These are phyloP conservation scores for Aeoliscus strigatus DNA, from an alignment of 2,797 vertebrate species.

Conservation along the genomic window DNA sequence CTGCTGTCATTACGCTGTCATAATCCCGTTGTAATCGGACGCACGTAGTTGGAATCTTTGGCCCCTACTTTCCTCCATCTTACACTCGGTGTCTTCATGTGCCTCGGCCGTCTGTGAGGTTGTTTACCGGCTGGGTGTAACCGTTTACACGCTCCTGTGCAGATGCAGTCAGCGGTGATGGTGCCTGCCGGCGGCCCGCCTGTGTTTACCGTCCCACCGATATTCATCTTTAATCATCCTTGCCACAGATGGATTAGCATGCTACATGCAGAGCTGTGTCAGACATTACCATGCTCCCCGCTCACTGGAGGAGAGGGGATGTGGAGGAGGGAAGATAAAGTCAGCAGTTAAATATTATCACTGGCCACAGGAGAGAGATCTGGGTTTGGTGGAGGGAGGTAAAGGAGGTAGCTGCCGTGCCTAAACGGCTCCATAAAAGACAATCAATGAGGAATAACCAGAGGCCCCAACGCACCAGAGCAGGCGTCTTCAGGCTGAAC, in stretches of 20 bases:
- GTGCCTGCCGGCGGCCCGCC: conserved; percentile 36
- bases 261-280: conserved; percentile 50
- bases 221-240: conserved; percentile 69
- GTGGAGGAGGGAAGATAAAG: conserved; percentile 59
- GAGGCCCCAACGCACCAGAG: conserved; percentile 16
- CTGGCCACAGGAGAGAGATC: conserved; percentile 53
- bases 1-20: too few relatives aligned
- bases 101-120: too few relatives aligned
- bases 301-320: conserved; percentile 28
- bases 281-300: conserved; percentile 56
- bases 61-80: too few relatives aligned
- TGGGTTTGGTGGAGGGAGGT: conserved; percentile 26
- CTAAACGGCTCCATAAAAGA: conserved; percentile 55
- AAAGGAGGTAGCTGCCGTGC: conserved; percentile 31
- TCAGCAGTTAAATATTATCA: conserved; percentile 72
- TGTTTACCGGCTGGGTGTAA: too few relatives aligned
- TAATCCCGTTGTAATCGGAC: too few relatives aligned
- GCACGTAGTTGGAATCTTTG: too few relatives aligned
- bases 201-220: conserved; percentile 49
- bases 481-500: conserved; percentile 13
- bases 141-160: conserved; percentile 45
- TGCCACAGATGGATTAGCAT: conserved; percentile 60
- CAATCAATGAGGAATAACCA: conserved; percentile 42
- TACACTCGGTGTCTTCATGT: too few relatives aligned
- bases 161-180: conserved; percentile 41